Evolutionary conservation across 2,888 invertebrate genomes (phyloP).

Genomic region (Ellobium chinense): DNA sequence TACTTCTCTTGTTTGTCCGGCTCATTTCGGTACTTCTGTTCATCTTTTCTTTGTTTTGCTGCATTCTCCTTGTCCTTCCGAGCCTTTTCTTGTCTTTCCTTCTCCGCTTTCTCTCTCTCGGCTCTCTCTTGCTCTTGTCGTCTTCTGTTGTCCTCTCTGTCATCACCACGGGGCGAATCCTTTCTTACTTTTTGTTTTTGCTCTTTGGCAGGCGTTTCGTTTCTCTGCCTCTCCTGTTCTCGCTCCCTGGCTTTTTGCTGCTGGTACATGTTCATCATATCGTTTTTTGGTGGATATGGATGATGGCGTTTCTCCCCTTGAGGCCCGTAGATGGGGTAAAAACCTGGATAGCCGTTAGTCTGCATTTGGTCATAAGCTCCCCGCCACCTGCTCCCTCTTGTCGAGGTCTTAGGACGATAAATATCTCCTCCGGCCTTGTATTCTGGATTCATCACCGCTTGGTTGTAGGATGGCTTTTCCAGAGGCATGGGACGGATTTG

Average conservation of each 20-base stretch:
- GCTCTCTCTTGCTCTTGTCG: slow-evolving; percentile 34
- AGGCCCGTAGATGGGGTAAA: slow-evolving; percentile 32
- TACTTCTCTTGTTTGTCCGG: too few species aligned
- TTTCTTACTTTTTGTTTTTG: not conserved
- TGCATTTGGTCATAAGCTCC: not conserved
- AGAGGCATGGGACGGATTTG: not conserved
- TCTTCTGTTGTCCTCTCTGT: not conserved
- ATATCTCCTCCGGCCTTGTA: slow-evolving; percentile 16
- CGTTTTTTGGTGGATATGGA: too few species aligned
- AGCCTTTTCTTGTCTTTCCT: slow-evolving; percentile 4
- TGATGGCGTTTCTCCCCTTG: slow-evolving; percentile 6
- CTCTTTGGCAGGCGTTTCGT: not conserved
- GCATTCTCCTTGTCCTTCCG: not conserved
- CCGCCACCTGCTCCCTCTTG: not conserved
- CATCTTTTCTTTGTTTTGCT: not conserved
- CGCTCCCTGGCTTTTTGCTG: slow-evolving; percentile 47
- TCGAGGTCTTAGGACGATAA: not conserved
- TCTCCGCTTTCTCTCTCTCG: slow-evolving; percentile 19
- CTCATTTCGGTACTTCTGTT: not conserved
- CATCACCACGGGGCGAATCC: not conserved
- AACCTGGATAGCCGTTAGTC: not conserved
- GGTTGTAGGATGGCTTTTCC: not conserved
- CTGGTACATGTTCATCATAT: too few species aligned
- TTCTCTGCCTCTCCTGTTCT: not conserved
- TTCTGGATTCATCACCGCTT: not conserved